Evolutionary conservation across 2,797 vertebrate species (phyloP).

Genomic region (Hybognathus amarus): DNA sequence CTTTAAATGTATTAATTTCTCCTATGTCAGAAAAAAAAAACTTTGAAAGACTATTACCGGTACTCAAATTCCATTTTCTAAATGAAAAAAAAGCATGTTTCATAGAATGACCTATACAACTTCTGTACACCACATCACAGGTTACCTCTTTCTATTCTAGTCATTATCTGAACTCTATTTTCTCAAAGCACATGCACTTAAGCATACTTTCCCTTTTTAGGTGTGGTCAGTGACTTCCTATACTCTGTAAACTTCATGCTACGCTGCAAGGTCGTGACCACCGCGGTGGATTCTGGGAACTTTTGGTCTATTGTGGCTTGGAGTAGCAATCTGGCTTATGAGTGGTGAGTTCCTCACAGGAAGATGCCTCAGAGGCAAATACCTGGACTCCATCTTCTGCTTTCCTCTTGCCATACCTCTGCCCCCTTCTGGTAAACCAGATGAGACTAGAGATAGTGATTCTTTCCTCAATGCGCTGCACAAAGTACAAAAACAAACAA

Average conservation of each 20-base stretch:
- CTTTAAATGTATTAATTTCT: neutral
- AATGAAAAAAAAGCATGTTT: neutral
- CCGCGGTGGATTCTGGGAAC: neutral
- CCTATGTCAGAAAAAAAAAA: neutral
- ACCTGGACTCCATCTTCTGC: slow-evolving; percentile 68
- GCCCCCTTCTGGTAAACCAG: slow-evolving; percentile 69
- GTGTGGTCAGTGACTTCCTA: slow-evolving; percentile 12
- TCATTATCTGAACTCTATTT: slow-evolving; percentile 17
- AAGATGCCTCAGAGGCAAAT: slow-evolving; percentile 75
- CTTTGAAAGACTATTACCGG: neutral
- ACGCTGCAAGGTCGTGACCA: slow-evolving; percentile 6
- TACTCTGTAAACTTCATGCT: slow-evolving; percentile 5
- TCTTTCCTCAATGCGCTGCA: slow-evolving; percentile 68
- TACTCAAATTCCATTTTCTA: neutral
- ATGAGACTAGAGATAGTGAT: slow-evolving; percentile 74
- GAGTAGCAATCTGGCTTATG: neutral
- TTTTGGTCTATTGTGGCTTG: slow-evolving; percentile 15
- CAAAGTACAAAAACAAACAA: slow-evolving; percentile 74
- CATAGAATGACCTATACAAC: neutral
- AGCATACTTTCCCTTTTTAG: slow-evolving; percentile 21
- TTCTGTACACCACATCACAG: neutral
- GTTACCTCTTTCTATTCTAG: neutral
- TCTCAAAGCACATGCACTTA: neutral
- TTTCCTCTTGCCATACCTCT: slow-evolving; percentile 65
- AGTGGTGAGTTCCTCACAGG: slow-evolving; percentile 48